These are phyloP conservation scores for Cavia aperea DNA, from an alignment of 2,113 vertebrate genomes.

Conservation along the genomic window DNA sequence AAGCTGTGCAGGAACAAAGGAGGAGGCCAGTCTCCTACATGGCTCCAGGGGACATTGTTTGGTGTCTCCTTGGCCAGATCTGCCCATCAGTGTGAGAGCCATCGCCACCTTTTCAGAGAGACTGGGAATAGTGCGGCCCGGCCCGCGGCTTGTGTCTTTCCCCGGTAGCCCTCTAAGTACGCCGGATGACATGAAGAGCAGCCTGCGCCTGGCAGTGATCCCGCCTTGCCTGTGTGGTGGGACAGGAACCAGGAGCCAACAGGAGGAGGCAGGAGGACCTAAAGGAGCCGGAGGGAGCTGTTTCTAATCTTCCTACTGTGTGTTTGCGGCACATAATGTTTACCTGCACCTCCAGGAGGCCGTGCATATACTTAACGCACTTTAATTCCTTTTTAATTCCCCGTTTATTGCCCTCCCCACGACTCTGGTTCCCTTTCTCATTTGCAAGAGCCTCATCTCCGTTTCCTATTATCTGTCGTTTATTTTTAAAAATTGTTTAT, in stretches of 20 bases:
- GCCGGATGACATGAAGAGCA: accelerated
- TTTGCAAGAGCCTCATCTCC: neutral
- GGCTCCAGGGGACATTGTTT: neutral
- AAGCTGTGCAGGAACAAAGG: neutral
- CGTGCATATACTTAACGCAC: neutral
- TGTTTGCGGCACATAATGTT: neutral
- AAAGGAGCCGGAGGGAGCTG: accelerated
- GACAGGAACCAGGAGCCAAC: no score
- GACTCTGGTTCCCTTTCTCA: neutral
- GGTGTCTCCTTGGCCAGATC: neutral
- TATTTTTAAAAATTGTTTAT: neutral
- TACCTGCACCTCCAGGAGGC: neutral
- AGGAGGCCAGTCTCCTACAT: neutral
- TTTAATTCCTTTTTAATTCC: neutral
- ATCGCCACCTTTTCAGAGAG: neutral
- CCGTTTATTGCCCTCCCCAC: neutral
- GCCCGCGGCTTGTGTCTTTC: neutral
- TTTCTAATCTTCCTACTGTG: neutral
- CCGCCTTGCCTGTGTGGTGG: neutral
- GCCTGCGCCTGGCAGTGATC: neutral
- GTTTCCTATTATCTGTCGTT: neutral
- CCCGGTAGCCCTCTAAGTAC: neutral
- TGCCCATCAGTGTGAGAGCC: neutral
- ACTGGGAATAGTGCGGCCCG: neutral
- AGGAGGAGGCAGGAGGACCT: neutral